Percentiles rank a stretch among this genome's conserved stretches.
These are phyloP conservation scores for Lacerta viridis DNA, from an alignment of 2,797 vertebrate species.

Conservation along the genomic window DNA sequence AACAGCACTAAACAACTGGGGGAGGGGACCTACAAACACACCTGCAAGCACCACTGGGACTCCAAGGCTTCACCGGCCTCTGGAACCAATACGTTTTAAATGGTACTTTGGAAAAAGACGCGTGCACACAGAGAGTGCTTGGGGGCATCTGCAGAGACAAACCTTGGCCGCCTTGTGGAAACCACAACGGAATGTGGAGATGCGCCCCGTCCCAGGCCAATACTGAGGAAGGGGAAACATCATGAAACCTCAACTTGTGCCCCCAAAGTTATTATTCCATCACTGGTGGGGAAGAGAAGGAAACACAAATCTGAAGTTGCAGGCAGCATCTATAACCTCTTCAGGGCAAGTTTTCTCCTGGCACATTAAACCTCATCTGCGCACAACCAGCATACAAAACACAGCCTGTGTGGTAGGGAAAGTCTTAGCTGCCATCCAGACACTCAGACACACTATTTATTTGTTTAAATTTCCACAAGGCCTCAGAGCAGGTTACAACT, in stretches of 20 bases:
- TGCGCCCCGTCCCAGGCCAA: no score
- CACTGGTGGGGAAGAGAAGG: not conserved
- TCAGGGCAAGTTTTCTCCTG: no score
- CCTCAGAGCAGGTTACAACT: no score
- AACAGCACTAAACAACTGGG: no score
- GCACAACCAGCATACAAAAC: not conserved
- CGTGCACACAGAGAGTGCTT: no score
- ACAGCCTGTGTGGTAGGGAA: not conserved
- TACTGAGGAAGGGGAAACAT: not conserved
- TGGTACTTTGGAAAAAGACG: no score
- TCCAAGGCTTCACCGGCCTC: no score
- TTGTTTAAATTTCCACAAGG: no score
- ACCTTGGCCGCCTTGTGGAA: not conserved
- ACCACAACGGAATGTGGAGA: not conserved
- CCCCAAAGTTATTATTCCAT: not conserved
- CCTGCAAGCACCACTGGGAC: no score
- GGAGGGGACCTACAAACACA: no score
- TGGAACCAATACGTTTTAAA: no score
- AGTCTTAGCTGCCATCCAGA: not conserved
- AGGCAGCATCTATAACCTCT: no score
- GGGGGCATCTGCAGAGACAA: not conserved
- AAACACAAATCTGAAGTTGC: not conserved
- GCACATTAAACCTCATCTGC: not conserved
- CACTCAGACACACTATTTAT: not conserved
- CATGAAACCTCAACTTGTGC: not conserved